These are phyloP conservation scores for Papilio elwesi DNA, from an alignment of 2,888 invertebrate species.

Conservation along the genomic window DNA sequence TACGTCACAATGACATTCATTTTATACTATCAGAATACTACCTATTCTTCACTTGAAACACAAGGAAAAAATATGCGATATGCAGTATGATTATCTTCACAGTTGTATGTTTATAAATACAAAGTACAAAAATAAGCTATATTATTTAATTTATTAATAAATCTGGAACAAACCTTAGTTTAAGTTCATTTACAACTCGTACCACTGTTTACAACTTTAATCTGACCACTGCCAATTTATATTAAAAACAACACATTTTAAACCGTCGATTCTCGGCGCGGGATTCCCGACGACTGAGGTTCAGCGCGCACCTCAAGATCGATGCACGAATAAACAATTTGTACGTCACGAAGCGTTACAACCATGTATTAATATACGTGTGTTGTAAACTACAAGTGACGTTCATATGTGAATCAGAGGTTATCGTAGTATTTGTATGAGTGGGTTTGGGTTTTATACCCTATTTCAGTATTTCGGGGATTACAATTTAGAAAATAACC, in stretches of 20 bases:
- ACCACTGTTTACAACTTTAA: slow-evolving; percentile 17
- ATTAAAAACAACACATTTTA: slow-evolving; percentile 12
- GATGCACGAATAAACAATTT: slow-evolving; percentile 20
- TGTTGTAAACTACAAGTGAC: not conserved
- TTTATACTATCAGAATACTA: not conserved
- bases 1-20: not conserved
- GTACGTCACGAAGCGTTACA: slow-evolving; percentile 21
- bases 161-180: slow-evolving; percentile 20
- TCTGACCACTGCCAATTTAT: slow-evolving; percentile 6
- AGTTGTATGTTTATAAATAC: not conserved
- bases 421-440: not conserved
- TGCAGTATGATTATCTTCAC: not conserved
- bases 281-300: slow-evolving; percentile 25
- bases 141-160: not conserved
- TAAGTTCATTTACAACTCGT: not conserved
- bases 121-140: not conserved
- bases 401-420: slow-evolving; percentile 4
- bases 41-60: not conserved
- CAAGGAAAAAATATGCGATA: slow-evolving; percentile 9
- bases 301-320: slow-evolving; percentile 11
- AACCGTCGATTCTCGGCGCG: slow-evolving; percentile 24
- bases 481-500: no score
- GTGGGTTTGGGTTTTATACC: not conserved
- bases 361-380: not conserved
- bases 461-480: no score